Evolutionary conservation across 2,113 vertebrate species (phyloP).

Genomic region (Corythornis cristatus): DNA sequence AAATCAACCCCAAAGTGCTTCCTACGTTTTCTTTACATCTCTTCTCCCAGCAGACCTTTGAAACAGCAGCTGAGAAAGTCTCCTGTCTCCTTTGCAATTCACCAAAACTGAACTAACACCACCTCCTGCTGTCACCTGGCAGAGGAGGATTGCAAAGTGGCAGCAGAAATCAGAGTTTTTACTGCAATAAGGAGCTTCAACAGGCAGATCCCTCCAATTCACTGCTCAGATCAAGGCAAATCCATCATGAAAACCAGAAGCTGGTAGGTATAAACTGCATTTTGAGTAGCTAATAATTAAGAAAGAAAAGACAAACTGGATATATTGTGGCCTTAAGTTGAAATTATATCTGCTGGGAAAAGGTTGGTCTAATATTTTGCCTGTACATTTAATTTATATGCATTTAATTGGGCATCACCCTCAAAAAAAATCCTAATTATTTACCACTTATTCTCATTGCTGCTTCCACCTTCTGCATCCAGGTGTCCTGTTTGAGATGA

Average conservation of each 20-base stretch:
- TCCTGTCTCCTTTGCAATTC: conserved; percentile 17
- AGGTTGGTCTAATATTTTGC: not conserved
- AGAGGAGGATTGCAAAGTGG: conserved; percentile 24
- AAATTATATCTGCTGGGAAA: not conserved
- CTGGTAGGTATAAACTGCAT: not conserved
- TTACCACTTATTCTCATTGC: not conserved
- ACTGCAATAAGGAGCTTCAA: conserved; percentile 26
- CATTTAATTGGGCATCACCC: not conserved
- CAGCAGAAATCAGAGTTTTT: conserved; percentile 49
- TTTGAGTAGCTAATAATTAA: not conserved
- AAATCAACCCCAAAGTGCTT: not conserved
- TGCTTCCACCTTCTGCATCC: not conserved
- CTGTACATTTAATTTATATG: not conserved
- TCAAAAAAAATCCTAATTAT: not conserved
- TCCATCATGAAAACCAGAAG: not conserved
- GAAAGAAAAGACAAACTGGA: not conserved
- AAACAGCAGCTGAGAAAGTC: conserved; percentile 3
- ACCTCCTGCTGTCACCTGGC: conserved; percentile 56
- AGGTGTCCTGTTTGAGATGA: not conserved
- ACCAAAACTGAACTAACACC: conserved; percentile 56
- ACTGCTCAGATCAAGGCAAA: conserved; percentile 2
- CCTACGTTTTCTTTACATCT: conserved; percentile 47
- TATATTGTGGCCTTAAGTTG: not conserved
- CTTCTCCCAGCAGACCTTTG: conserved; percentile 17
- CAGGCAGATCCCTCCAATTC: conserved; percentile 26